Base-by-base conservation (phyloP, 2,888 invertebrate genomes). In the Eupithecia centaureata region DNA sequence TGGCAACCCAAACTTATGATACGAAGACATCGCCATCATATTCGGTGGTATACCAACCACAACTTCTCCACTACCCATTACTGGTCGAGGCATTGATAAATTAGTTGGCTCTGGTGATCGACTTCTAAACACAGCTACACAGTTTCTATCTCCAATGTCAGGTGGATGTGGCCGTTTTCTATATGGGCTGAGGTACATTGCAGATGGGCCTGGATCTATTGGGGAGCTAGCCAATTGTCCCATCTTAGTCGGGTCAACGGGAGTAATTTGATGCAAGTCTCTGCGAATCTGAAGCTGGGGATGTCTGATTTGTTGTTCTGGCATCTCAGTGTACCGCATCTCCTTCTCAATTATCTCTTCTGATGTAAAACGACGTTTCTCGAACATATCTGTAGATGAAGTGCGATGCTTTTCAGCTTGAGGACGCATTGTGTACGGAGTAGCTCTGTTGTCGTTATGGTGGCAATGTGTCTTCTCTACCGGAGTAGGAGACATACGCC, bases 341-440 rank as follows among this genome's bases (percentile, higher is more conserved):
- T 94, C 93, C 78, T 90, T 90, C 75, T 92, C 91, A 47, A 92
- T 90, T 4, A 92, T 90, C 83, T 92, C 90, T 57, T 91, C 93
- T 2, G 91, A 90, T 59, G 91, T 93, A 72, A 84, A 93, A 65
- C 90, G 86, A 33, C 91, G 86, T 75, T 91, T 93, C 72, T 94
- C 93, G 57, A 88, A 92, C 15, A 89, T 75, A 59, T 92, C 93
- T 68, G 86, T 81, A 13, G 83, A 83, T 59, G 82, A 82, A 74
- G 86, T 84, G 28, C 90, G 89, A 76, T 89, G 82, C 77, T 90
- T 91, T 27, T 93, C 93, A 52, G 94, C 94, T 72, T 95, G 94
- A 0, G 97, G 97, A 28, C 96, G 94, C 95, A 96, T 96, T 4
- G 96, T 96, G 78, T 96, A 96, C 2, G 95, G 95, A 71, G 93